These are phyloP conservation scores for Styela clava DNA, from an alignment of 23 tunicate species.

Conservation along the genomic window DNA sequence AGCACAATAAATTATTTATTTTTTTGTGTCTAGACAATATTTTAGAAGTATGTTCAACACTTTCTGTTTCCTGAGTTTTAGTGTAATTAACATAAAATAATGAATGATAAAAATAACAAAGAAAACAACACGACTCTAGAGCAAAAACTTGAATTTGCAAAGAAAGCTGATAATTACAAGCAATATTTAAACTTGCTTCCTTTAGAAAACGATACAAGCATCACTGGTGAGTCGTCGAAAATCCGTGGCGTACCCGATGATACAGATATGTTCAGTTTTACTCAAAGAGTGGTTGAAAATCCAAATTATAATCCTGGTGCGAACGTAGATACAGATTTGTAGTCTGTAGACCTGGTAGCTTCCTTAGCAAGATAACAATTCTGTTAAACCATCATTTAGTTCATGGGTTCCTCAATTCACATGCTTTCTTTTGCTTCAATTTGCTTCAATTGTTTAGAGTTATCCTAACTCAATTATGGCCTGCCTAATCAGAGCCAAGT, in stretches of 20 bases:
- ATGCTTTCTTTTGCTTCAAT: no score
- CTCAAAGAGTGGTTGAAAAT: not conserved
- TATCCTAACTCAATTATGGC: no score
- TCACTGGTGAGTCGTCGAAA: not conserved
- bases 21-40: no score
- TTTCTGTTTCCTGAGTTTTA: no score
- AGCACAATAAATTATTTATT: no score
- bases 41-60: no score
- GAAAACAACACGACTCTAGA: not conserved
- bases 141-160: not conserved
- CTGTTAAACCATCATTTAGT: no score
- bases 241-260: slow-evolving; percentile 5
- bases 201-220: slow-evolving; percentile 4
- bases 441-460: no score
- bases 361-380: not conserved
- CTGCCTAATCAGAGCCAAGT: no score
- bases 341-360: not conserved
- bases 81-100: not conserved
- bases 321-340: slow-evolving; percentile 13
- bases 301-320: slow-evolving; percentile 17
- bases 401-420: no score
- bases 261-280: slow-evolving; percentile 27
- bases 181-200: slow-evolving; percentile 35
- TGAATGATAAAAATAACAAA: slow-evolving; percentile 3
- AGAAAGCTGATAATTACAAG: slow-evolving; percentile 8